Conservation (phyloP, 2,797 vertebrate species). For the Danio albolineatus region DNA sequence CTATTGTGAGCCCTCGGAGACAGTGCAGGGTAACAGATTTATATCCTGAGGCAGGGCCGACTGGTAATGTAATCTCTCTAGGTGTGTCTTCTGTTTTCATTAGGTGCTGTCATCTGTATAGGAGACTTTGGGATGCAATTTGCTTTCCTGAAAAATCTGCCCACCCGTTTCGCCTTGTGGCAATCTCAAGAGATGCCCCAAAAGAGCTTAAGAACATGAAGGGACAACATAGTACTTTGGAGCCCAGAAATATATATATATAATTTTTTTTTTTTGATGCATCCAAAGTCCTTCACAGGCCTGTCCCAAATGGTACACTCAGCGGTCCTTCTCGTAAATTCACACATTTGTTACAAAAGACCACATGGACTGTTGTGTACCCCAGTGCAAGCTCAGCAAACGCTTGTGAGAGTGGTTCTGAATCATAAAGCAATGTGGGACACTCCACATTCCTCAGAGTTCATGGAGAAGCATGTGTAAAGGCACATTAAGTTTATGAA, state of each 20-base stretch:
- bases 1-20: conserved; percentile 27
- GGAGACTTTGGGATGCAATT: conserved; percentile 56
- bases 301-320: conserved; percentile 7
- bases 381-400: not conserved
- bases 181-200: conserved; percentile 46
- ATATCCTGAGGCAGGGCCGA: conserved; percentile 72
- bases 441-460: not conserved
- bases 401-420: not conserved
- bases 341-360: not conserved
- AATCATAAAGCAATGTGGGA: not conserved
- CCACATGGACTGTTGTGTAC: not conserved
- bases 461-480: not conserved
- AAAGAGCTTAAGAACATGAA: conserved; percentile 14
- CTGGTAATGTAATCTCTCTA: conserved; percentile 75
- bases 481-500: not conserved
- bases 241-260: not conserved
- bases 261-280: conserved; percentile 1
- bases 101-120: conserved; percentile 76
- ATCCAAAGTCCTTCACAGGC: conserved; percentile 1
- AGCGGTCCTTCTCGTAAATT: not conserved
- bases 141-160: conserved; percentile 44
- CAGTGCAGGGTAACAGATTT: conserved; percentile 65
- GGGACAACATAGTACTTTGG: not conserved
- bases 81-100: conserved; percentile 72
- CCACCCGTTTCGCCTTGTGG: conserved; percentile 50